These are phyloP conservation scores for Rafetus swinhoei DNA, from an alignment of 2,113 vertebrate species.

Conservation along the genomic window DNA sequence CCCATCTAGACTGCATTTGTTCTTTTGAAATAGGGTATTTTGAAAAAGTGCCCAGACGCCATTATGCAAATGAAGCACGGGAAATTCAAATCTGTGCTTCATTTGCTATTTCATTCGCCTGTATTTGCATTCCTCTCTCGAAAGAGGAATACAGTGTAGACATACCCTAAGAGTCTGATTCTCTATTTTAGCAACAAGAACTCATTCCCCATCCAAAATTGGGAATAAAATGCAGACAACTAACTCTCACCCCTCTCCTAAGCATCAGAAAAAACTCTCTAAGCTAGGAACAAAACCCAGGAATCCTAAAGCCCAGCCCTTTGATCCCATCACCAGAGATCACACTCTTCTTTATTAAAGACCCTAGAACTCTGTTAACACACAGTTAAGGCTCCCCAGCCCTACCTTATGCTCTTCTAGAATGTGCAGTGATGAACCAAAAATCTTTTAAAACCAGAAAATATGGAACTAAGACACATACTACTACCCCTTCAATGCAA, in stretches of 20 bases:
- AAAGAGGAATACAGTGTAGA: too few relatives aligned
- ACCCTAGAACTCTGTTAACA: not conserved
- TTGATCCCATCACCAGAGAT: not conserved
- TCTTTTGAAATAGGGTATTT: too few relatives aligned
- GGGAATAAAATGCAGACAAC: not conserved
- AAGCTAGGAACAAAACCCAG: not conserved
- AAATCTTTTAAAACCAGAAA: not conserved
- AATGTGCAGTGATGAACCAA: not conserved
- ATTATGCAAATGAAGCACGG: too few relatives aligned
- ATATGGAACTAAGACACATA: not conserved
- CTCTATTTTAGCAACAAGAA: not conserved
- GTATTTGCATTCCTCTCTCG: too few relatives aligned
- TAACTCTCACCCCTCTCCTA: not conserved
- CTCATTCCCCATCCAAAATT: not conserved
- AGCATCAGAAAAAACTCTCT: not conserved
- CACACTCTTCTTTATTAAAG: not conserved
- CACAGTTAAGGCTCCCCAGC: not conserved
- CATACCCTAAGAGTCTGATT: not conserved
- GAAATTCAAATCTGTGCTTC: too few relatives aligned
- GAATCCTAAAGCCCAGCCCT: not conserved
- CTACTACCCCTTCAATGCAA: not conserved
- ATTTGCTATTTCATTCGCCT: too few relatives aligned
- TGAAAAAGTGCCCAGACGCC: too few relatives aligned
- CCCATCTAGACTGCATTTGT: too few relatives aligned
- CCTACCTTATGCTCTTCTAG: not conserved